phyloP scores from a whole-genome alignment of 2,797 vertebrate species.

The Tenualosa ilisha region DNA sequence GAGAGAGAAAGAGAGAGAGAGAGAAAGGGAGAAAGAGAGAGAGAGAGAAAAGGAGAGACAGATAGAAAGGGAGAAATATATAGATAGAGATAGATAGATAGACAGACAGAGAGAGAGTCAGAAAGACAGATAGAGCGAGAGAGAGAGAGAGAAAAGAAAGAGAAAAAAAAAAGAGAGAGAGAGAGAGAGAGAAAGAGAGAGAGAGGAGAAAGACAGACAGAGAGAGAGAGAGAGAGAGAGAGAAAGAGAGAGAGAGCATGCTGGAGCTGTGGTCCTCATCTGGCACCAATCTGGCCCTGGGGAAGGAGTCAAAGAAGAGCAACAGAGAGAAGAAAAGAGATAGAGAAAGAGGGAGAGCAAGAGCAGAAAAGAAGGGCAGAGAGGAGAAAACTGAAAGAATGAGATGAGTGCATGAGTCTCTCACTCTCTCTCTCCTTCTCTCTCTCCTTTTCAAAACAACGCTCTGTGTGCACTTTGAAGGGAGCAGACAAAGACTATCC shows the following conservation, averaged over 20 bases:
- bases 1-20: no score
- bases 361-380: not conserved
- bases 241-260: not conserved
- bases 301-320: conserved; percentile 14
- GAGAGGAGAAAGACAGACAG: no score
- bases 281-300: conserved; percentile 25
- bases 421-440: not conserved
- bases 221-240: not conserved
- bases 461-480: conserved; percentile 47
- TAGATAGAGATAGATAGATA: no score
- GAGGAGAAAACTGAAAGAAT: not conserved
- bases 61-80: not conserved
- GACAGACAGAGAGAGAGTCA: not conserved
- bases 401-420: not conserved
- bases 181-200: not conserved
- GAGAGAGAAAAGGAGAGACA: not conserved
- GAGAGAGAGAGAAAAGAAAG: not conserved
- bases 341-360: not conserved
- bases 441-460: conserved; percentile 27
- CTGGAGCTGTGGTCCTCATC: not conserved
- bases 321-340: conserved; percentile 15
- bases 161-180: not conserved
- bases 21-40: not conserved
- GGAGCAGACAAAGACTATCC: conserved; percentile 49
- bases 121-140: not conserved